phyloP scores from a whole-genome alignment of 1,140 invertebrate genomes.

The Drosophila watanabei region DNA sequence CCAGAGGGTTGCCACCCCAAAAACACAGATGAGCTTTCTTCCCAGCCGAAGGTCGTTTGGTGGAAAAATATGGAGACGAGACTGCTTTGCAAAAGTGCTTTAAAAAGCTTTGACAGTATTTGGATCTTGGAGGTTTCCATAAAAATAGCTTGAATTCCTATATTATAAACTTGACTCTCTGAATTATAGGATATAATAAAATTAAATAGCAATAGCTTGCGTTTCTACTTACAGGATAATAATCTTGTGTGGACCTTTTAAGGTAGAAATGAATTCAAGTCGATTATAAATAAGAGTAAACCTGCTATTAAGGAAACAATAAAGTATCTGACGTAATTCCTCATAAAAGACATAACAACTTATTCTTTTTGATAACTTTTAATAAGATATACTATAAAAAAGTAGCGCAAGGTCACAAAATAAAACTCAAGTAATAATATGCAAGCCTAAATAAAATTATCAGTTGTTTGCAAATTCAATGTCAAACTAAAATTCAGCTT shows the following conservation, averaged over 20 bases:
- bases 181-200: not conserved
- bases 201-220: not conserved
- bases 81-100: slow-evolving; percentile 16
- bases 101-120: slow-evolving; percentile 7
- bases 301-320: not conserved
- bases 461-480: not conserved
- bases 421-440: not conserved
- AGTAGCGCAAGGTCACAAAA: not conserved
- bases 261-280: not conserved
- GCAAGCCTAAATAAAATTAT: no score
- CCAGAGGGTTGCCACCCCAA: not conserved
- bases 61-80: slow-evolving; percentile 20
- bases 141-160: not conserved
- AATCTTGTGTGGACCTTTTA: not conserved
- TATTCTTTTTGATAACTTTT: no score
- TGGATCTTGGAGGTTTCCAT: not conserved
- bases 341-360: no score
- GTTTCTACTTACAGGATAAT: not conserved
- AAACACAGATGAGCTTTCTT: slow-evolving; percentile 24
- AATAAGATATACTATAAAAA: no score
- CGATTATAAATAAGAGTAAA: not conserved
- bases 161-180: not conserved
- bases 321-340: not conserved
- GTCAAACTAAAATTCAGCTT: not conserved
- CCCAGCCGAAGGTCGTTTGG: slow-evolving; percentile 10